Evolutionary conservation across 2,797 vertebrate genomes (phyloP), one percentile per base, ranked within the genome.

Genomic region (Sebastes dallii): DNA sequence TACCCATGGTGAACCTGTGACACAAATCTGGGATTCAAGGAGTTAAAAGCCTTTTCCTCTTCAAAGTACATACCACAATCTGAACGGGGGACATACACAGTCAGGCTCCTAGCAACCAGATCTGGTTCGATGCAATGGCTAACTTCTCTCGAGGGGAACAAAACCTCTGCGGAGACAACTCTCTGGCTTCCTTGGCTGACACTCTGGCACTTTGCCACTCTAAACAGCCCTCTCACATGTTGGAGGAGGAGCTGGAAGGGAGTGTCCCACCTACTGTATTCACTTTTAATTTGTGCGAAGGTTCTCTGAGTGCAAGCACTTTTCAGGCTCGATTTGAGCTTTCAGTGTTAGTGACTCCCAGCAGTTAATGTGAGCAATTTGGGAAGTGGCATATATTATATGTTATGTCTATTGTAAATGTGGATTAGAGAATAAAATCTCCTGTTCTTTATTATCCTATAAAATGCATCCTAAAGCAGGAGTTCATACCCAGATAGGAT

Each of bases 101-200:
- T 27, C 42, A 13, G 1, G 56, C 77, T 84, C 86, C 80, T 68
- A 85, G 86, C 81, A 92, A 92, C 88, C 74, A 61, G 65, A 87
- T 75, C 80, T 77, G 82, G 22, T 68, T 72, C 30, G 20, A 87
- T 65, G 89, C 89, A 91, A 90, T 78, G 82, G 67, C 61, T 34
- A 20, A 74, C 54, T 82, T 88, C 83, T 86, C 66, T 69, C 3
- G 14, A 39, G 66, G 65, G 30, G 73, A 74, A 84, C 66, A 77
- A 70, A 84, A 78, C 50, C n/a, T 52, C 81, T 84, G 84, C 30
- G 80, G 75, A 72, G 60, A 62, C 73, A 80, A 46, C 73, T 72
- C 32, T 64, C 71, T 34, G 39, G 54, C 62, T 67, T 39, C 56
- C 56, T 66, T 78, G 84, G 74, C 80, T 42, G 59, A 75, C 46